Conservation (phyloP, 2,797 vertebrate genomes). For the Syngnathus acus region DNA sequence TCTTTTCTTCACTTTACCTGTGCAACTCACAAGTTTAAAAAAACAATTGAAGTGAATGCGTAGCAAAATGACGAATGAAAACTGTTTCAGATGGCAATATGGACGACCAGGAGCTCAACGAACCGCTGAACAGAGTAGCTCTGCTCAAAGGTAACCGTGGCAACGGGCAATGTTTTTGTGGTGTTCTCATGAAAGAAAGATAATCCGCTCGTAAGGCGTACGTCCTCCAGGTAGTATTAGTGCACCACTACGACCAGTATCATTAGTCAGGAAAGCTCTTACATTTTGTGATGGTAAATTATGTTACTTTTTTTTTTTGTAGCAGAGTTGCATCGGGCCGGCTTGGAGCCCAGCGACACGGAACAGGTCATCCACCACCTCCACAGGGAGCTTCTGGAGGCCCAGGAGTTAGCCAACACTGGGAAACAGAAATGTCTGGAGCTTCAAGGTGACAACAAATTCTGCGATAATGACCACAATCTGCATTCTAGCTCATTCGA, state of each 20-base stretch:
- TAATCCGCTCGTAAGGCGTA: no score
- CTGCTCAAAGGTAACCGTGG: conserved; percentile 83
- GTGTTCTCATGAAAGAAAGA: not conserved
- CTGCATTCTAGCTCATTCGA: not conserved
- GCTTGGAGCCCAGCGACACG: conserved; percentile 81
- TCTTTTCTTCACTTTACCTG: not conserved
- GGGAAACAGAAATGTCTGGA: conserved; percentile 94
- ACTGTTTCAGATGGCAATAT: conserved; percentile 84
- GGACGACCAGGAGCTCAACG: conserved; percentile 93
- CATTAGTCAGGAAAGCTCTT: no score
- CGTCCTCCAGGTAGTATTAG: not conserved
- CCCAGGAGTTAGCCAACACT: conserved; percentile 91
- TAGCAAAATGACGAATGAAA: not conserved
- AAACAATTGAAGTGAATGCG: not conserved
- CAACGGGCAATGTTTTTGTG: not conserved
- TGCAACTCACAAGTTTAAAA: not conserved
- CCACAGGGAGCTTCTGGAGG: conserved; percentile 87
- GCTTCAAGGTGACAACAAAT: conserved; percentile 79
- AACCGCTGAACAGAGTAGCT: conserved; percentile 87
- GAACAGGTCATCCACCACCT: conserved; percentile 91
- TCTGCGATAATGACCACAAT: not conserved
- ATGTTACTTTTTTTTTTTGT: not conserved
- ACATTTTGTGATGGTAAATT: not conserved
- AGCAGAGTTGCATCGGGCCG: conserved; percentile 85
- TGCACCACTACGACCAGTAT: not conserved